Conservation (phyloP, 2,113 vertebrate genomes). For the Tupaia tana region DNA sequence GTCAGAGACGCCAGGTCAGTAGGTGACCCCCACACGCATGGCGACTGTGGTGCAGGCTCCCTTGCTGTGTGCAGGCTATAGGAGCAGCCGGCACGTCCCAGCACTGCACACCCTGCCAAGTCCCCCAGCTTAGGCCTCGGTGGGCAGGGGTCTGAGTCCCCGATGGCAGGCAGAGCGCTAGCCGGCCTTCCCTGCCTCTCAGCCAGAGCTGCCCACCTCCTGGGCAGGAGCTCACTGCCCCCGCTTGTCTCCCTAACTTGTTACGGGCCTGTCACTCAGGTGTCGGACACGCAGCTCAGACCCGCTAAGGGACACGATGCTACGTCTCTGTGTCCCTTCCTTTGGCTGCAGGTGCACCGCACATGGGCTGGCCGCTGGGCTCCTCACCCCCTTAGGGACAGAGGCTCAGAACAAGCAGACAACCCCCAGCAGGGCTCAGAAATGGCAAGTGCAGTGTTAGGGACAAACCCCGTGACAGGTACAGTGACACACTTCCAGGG, state of each 20-base stretch:
- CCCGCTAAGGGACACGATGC: no score
- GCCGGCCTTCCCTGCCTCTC: no score
- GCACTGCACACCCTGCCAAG: not conserved
- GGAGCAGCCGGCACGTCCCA: not conserved
- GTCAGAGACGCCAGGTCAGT: no score
- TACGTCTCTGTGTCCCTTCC: not conserved
- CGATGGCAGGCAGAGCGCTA: rapidly evolving
- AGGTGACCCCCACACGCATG: no score
- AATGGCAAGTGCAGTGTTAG: not conserved
- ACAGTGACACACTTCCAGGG: not conserved
- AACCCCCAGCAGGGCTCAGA: not conserved
- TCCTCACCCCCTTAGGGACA: no score
- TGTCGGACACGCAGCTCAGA: not conserved
- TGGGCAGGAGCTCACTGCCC: not conserved
- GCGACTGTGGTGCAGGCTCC: no score
- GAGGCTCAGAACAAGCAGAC: no score
- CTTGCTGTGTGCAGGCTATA: not conserved
- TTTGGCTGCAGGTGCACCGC: no score
- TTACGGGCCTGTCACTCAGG: not conserved
- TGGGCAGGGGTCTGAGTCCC: not conserved
- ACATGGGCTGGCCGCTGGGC: no score
- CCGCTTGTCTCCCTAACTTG: not conserved
- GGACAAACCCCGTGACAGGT: not conserved
- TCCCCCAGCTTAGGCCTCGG: not conserved
- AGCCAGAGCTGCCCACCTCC: not conserved